Base-by-base conservation (phyloP, 2,797 vertebrate genomes). In the Alfaro cultratus region DNA sequence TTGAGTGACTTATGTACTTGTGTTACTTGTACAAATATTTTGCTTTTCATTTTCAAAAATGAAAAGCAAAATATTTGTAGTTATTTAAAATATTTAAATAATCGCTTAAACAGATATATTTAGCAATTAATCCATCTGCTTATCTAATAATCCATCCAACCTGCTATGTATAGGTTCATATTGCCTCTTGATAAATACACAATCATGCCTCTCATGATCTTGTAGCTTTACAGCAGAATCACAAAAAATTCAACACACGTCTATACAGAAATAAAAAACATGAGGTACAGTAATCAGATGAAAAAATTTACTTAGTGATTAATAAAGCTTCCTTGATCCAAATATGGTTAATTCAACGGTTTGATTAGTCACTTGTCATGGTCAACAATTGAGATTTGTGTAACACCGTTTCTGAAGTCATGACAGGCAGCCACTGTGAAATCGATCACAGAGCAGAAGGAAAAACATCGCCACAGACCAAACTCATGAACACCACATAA, bases 391-490 rank as follows among this genome's bases (percentile, higher is more conserved):
- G 36, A 41, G 10, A 15, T 4, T 57, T 74, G 49, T 23, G 55
- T 5, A 74, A 55, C 13, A 49, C 46, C 67, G 7, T 68, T 23
- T 39, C 64, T 36, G 26, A 64, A 49, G 46, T 55, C 46, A 39
- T 67, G 18, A 46, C 47, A 16, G 16, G 34, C 57, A 46, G 72
- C 74, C 2, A 60, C 78, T 60, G 60, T 49, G 70, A 79, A 83
- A 76, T 72, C 68, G 70, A 68, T 57, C 74, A 77, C 46, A 46
- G 46, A 45, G 53, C 70, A 60, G 26, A 21, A 64, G 47, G 18
- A 29, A 34, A 68, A 43, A 43, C 73, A 71, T 23, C 15, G 60
- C 43, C 51, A 82, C 82, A 79, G 39, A 34, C 31, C 26, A 9
- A 62, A 26, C 39, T 78, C 68, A 71, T 49, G 26, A 62, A 41